Base-by-base conservation (phyloP, 2,113 vertebrate genomes). In the Myotis davidii region DNA sequence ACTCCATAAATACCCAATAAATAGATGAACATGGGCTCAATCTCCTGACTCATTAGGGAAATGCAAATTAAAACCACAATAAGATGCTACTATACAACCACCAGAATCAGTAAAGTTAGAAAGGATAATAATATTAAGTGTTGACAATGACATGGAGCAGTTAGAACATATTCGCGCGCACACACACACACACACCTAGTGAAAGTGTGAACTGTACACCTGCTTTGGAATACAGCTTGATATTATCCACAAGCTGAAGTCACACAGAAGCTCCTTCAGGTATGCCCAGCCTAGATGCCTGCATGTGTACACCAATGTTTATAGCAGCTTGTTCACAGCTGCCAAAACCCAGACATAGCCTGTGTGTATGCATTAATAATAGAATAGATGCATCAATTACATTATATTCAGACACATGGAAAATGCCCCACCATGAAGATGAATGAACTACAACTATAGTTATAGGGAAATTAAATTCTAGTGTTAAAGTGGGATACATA, bases 71-170 rank as follows among this genome's bases (percentile, higher is more conserved):
- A 83, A 94, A 84, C 85, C 85, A 73, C 90, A 69, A 1, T 5
- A 37, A 85, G 67, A 70, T 77, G 27, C 70, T 45, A 29, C 64
- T 72, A 0, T 9, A 5, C 45, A 88, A 27, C 27, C 25, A 56
- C 42, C 32, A 85, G 56, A 84, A 89, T 9, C 65, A 18, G n/a
- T 76, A 54, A n/a, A 39, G 73, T 83, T 65, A 29, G 87, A 81
- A 95, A 81, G 23, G 84, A 87, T 76, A 56, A 65, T 96, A 59
- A 73, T 6, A 32, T 13, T 73, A 92, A 92, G 85, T 92, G 42
- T 39, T 90, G 85, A 50, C 17, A 23, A 89, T n/a, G 29, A 70
- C 34, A 2, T 48, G 14, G 39, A 84, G 48, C 27, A 45, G 45
- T 3, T 54, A 50, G 52, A 94, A 3, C 23, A 37, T 23, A 13